Base-by-base conservation (phyloP, 1,140 invertebrate genomes). In the Euwallacea similis region DNA sequence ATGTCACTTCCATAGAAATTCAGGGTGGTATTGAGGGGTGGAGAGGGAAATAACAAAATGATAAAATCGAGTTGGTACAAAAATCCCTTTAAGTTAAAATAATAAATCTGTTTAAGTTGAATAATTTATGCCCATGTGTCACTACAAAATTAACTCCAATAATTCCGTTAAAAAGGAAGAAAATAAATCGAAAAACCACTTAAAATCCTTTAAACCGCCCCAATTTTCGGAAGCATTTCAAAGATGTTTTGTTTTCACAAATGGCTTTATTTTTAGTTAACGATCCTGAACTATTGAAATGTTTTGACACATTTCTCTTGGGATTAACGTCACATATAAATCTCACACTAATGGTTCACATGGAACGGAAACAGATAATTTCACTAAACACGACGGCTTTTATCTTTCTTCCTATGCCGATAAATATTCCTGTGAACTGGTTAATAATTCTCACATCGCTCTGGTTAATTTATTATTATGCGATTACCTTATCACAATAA, bases 301-400 rank as follows among this genome's bases (percentile, higher is more conserved):
- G 74, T 74, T 76, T 76, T 76, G 76, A 78, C 76, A 75, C 55
- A 69, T 75, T 65, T 72, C 77, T 73, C 77, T 72, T 73, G 77
- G 76, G 77, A 78, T 76, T 74, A 77, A 75, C 72, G 73, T 77
- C 75, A 75, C 42, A 58, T 56, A 76, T 78, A 78, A 78, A 78
- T 78, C 73, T 74, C 74, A 78, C 72, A 68, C 74, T 78, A 78
- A 78, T 76, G 73, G 71, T 73, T 73, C 67, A 56, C 70, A 69
- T 46, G 72, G 53, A 74, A 64, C 76, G 77, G 77, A 78, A 74
- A 76, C 69, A 71, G 77, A 78, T 78, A 78, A 75, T 72, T 76
- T 69, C 44, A 69, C 59, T 69, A 69, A 60, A 69, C 7, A 73
- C 71, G 43, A 56, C 15, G 6, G 46, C 9, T 67, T 67, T 67